Evolutionary conservation across 2,888 invertebrate genomes (phyloP).

Genomic region (Mythimna pallens): DNA sequence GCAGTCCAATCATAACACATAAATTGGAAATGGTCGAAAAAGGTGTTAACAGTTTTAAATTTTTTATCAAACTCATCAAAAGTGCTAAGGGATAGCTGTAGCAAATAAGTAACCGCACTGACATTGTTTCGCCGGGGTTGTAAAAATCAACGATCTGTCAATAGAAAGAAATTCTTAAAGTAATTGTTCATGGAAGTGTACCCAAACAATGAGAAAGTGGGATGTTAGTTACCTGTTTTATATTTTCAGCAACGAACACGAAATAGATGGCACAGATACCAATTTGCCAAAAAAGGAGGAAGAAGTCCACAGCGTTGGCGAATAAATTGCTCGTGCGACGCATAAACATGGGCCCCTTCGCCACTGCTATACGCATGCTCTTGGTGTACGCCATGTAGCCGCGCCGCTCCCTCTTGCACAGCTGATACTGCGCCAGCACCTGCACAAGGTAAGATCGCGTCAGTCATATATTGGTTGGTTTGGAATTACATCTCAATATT

Average conservation of each 20-base stretch:
- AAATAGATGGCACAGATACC: constrained; percentile 97
- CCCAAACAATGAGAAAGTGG: too few relatives aligned
- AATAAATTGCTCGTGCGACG: constrained; percentile 83
- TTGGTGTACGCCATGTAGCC: constrained; percentile 94
- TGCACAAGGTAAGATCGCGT: background rate
- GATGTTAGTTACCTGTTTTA: constrained; percentile 88
- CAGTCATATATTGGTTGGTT: background rate
- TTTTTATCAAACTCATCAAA: constrained; percentile 92
- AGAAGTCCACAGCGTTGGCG: constrained; percentile 90
- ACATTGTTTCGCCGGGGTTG: constrained; percentile 63
- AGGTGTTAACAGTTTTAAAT: constrained; percentile 94
- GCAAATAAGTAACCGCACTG: constrained; percentile 90
- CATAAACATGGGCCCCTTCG: constrained; percentile 91
- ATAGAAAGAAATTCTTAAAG: constrained; percentile 10
- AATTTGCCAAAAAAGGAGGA: constrained; percentile 94
- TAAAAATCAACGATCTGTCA: constrained; percentile 88
- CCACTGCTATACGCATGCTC: constrained; percentile 93
- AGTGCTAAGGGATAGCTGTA: constrained; percentile 91
- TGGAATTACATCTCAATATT: too few relatives aligned
- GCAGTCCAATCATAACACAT: constrained; percentile 93
- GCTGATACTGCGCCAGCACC: constrained; percentile 32
- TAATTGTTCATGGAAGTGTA: background rate
- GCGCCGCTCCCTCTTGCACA: constrained; percentile 66
- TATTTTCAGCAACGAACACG: constrained; percentile 94
- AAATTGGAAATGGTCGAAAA: constrained; percentile 95